Evolutionary conservation across 2,113 vertebrate species (phyloP), one percentile per base, ranked within the genome.

Genomic region (Galbula dea): DNA sequence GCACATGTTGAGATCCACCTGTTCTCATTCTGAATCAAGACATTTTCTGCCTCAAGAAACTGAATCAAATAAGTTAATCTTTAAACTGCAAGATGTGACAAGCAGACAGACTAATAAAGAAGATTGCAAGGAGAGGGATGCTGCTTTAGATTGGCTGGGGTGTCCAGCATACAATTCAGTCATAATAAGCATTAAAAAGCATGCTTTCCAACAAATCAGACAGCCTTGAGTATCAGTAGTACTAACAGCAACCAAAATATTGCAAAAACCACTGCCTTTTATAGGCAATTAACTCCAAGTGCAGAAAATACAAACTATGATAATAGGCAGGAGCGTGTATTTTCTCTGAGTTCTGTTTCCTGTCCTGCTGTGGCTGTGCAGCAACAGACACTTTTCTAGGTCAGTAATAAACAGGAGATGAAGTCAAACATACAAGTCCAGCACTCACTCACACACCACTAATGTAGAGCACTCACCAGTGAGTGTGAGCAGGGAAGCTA

Each of bases 331-430:
- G 1, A 14, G 45, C n/a, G n/a, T n/a, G n/a, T n/a, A n/a, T n/a
- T 36, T 76, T 62, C 58, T 55, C 63, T 1, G 30, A 45, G 88
- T 30, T n/a, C n/a, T 41, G 20, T 17, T 92, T 89, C 86, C 94
- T 90, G 90, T 62, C 95, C 92, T 90, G 81, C 91, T 87, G 91
- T 22, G 90, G 68, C 79, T n/a, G 39, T 36, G 88, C 75, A 39
- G 7, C 11, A 34, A 86, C 58, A 93, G 69, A 43, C 3, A 0
- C 63, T 54, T 90, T 94, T 96, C 92, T 93, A 91, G 94, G 96
- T 94, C 92, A 93, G 83, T 1, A 7, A 54, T 41, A 81, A 76
- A 78, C 1, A 11, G 8, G 57, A 91, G 86, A 74, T 75, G 68
- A n/a, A 71, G 65, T 6, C 57, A 62, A n/a, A 81, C 7, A 2